phyloP scores from a whole-genome alignment of 2,888 invertebrate genomes.

The Eupelmus urozonus region DNA sequence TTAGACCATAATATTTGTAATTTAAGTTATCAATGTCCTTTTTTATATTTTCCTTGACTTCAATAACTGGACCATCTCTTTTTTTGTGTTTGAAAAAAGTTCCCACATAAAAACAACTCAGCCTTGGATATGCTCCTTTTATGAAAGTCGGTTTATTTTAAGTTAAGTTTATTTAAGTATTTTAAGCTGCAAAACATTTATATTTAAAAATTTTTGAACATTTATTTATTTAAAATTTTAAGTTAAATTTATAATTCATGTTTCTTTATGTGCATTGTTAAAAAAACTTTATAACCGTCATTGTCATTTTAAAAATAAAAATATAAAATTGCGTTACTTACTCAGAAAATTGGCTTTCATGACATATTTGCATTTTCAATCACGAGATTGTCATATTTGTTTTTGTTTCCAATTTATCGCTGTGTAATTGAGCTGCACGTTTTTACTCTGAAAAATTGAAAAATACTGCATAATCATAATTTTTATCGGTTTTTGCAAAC shows the following conservation, averaged over 20 bases:
- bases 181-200: neutral
- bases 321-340: constrained; percentile 1
- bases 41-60: constrained; percentile 3
- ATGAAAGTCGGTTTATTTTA: neutral
- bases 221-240: too few relatives aligned
- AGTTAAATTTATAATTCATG: neutral
- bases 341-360: constrained; percentile 19
- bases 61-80: neutral
- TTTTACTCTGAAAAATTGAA: too few relatives aligned
- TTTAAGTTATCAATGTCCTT: neutral
- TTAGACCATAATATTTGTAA: too few relatives aligned
- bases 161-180: neutral
- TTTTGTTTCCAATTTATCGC: too few relatives aligned
- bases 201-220: too few relatives aligned
- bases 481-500: too few relatives aligned
- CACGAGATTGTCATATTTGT: too few relatives aligned
- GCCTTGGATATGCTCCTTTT: neutral
- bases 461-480: too few relatives aligned
- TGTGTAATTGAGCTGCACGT: too few relatives aligned
- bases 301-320: constrained; percentile 3
- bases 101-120: neutral
- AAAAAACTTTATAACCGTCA: constrained; percentile 14
- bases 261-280: neutral
- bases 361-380: neutral
- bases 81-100: constrained; percentile 5